A percentile compares a stretch with the other conserved stretches of the same genome.
Evolutionary conservation across 2,797 vertebrate species (phyloP).

Genomic region (Potorous gilbertii): DNA sequence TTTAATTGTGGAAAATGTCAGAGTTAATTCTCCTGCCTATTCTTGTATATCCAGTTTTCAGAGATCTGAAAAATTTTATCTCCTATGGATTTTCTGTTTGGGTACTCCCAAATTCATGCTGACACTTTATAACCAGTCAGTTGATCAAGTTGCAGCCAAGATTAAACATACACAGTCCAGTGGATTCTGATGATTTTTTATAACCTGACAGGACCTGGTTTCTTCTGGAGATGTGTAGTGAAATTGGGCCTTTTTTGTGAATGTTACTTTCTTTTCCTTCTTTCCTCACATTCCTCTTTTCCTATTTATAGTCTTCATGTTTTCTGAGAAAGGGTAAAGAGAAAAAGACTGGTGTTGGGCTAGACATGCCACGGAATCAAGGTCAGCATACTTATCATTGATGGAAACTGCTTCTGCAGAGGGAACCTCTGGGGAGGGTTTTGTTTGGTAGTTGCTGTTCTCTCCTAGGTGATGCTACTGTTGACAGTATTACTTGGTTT

Average conservation of each 20-base stretch:
- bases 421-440: slow-evolving; percentile 19
- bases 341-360: slow-evolving; percentile 6
- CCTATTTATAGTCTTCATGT: slow-evolving; percentile 13
- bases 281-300: slow-evolving; percentile 25
- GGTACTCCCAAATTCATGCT: neutral
- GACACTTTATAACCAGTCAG: neutral
- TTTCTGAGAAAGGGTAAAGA: slow-evolving; percentile 45
- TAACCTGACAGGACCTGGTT: slow-evolving; percentile 1
- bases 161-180: slow-evolving; percentile 15
- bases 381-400: neutral
- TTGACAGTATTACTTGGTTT: neutral
- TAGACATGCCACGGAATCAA: neutral
- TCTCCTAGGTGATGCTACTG: neutral
- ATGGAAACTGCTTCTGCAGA: neutral
- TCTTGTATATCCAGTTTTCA: neutral
- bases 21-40: neutral
- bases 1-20: neutral
- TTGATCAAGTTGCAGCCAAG: slow-evolving; percentile 19
- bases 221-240: neutral
- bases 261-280: slow-evolving; percentile 1
- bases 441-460: slow-evolving; percentile 7
- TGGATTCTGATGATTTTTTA: neutral
- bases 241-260: slow-evolving; percentile 42
- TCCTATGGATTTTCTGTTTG: slow-evolving; percentile 5
- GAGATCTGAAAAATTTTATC: neutral